Evolutionary conservation across 1,140 invertebrate genomes (phyloP), one percentile per base, ranked within the genome.

Genomic region (Aleiodes sp.): DNA sequence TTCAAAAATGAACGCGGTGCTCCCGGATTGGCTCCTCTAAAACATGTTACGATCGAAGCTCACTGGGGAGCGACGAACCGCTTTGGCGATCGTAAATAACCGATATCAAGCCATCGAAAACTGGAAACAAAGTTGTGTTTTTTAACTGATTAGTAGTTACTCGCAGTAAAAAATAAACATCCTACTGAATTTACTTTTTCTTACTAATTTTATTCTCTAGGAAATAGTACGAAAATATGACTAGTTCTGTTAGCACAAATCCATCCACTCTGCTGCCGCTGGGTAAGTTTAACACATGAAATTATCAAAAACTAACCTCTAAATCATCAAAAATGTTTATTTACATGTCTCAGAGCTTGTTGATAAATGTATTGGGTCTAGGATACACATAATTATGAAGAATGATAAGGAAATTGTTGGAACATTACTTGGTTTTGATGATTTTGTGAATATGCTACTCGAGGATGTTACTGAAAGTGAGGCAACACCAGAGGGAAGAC

Each of bases 361-460:
- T n/a, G 98, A 99, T 81, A 99, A 99, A 90, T 99, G 98, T 86
- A 99, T 99, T 82, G 98, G 98, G 16, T 99, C 98, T 0, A 88
- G 96, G 69, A 99, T 99, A 79, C 98, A 99, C 79, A 99, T 99
- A 24, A 98, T 99, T 39, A 99, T 99, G 98, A 99, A 99, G 87
- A 98, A 98, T 84, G 98, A 99, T 79, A 99, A 98, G 86, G 98
- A 99, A 90, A 97, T 99, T 80, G 96, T 99, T 10, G 98, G 98
- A 66, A 99, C 97, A 0, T 84, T 99, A 16, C 87, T 96, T 69
- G 98, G 98, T 7, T 99, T 99, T 86, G 98, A 99, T 87, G 98
- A 99, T 86, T 99, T 98, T 87, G 98, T 99, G 12, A 99, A 98
- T 85, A 97, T 98, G 95, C 88, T 98, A 9, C 82, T 98, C 66